Evolutionary conservation across 2,888 invertebrate genomes (phyloP).

Genomic region (Sisyra nigra): DNA sequence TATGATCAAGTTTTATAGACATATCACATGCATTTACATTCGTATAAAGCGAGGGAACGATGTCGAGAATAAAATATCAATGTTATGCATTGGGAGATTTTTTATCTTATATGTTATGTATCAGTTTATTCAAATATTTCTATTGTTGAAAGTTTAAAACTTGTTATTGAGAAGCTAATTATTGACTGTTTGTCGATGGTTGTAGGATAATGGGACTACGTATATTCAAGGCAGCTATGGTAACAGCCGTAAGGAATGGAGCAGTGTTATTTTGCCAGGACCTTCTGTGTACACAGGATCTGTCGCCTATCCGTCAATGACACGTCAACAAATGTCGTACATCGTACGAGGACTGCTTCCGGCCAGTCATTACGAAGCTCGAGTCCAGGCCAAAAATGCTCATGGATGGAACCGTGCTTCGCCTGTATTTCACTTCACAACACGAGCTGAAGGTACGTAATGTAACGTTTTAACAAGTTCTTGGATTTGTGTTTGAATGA

Average conservation of each 20-base stretch:
- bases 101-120: no score
- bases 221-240: conserved; percentile 7
- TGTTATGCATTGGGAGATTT: no score
- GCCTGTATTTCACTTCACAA: conserved; percentile 34
- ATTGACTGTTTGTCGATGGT: background rate
- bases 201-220: conserved; percentile 9
- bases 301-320: conserved; percentile 24
- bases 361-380: conserved; percentile 36
- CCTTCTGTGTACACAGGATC: conserved; percentile 17
- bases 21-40: no score
- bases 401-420: conserved; percentile 39
- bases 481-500: no score
- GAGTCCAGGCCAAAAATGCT: conserved; percentile 36
- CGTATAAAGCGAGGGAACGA: no score
- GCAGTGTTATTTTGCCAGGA: conserved; percentile 25
- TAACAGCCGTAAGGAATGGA: conserved; percentile 25
- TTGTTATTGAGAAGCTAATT: no score
- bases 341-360: conserved; percentile 33
- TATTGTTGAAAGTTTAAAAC: no score
- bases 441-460: conserved; percentile 31
- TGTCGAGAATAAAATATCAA: no score
- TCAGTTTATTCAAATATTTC: no score
- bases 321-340: conserved; percentile 33
- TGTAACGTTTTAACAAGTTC: no score
- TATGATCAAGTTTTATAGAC: no score